Base-by-base conservation (phyloP, 2,113 vertebrate species). In the Emydocephalus ijimae region DNA sequence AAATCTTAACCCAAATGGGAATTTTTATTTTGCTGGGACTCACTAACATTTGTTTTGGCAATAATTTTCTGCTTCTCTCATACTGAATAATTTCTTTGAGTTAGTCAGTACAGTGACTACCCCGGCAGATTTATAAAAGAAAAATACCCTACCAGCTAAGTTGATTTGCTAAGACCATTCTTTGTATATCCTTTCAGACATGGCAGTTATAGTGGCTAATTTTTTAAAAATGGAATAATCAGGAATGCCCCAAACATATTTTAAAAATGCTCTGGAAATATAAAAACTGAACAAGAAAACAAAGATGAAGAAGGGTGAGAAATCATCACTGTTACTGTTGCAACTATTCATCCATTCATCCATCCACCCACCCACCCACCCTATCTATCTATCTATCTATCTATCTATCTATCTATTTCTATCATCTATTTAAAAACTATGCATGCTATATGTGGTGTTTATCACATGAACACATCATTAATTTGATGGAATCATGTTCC, bases 71-170 rank as follows among this genome's bases (percentile, higher is more conserved):
- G 34, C 61, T 54, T 85, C 20, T 34, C 24, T 45, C 54, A 89
- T 18, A 61, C 92, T 52, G 95, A 92, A 89, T 95, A 92, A 94
- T 59, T 95, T 88, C 39, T 86, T 87, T 94, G 90, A 94, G 56
- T 90, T 95, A 92, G 43, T 94, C 52, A 57, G 88, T 93, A 93
- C 92, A 96, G 43, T 93, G 91, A 91, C 95, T 94, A 94, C 90
- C 90, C 8, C 91, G n/a, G 95, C 85, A 91, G 88, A 64, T 92
- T 91, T 96, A 95, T 95, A 95, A 93, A 95, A 81, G 94, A 93
- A 93, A 90, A 91, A 90, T 94, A 90, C 50, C 59, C 56, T 94
- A 95, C 86, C 26, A 89, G 64, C 34, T 34, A 81, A 34, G 87
- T 86, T 93, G 34, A 26, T 85, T 96, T 95, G 93, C 94, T 94